Evolutionary conservation across 2,888 invertebrate species (phyloP), one percentile per base, ranked within the genome.

Genomic region (Lissocephala sabroskyi): DNA sequence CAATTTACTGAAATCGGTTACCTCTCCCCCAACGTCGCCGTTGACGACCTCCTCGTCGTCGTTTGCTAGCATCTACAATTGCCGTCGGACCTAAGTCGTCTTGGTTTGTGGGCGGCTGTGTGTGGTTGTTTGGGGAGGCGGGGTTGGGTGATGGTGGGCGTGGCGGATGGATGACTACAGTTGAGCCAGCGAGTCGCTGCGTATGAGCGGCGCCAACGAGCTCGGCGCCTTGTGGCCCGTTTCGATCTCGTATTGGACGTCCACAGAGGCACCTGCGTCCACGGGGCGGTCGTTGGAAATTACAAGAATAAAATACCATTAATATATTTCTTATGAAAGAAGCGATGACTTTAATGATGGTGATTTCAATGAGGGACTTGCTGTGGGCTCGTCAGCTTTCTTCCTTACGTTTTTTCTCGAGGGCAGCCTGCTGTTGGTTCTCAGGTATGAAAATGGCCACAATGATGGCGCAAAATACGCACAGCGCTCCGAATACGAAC

Each of bases 401-500:
- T 33, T 48, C 73, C 86, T 86, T 86, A 89, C 89, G 88, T 85
- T 90, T 90, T 85, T 86, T 88, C 80, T 88, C 86, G 86, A 88
- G 49, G 81, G 84, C 68, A 68, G 84, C 85, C 79, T 86, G 65
- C 56, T 86, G 86, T n/a, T n/a, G n/a, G 49, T 89, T 88, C 81
- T 92, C 92, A 18, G 93, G 92, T 85, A 95, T 91, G 86, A 94
- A 95, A 40, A 93, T 90, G 43, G 95, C 94, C 75, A 98, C 97
- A 73, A 98, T 86, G 73, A 99, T 89, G 53, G 98, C 98, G 84
- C 96, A 92, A 76, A 98, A 92, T 65, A 98, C 98, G 85, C 99
- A 89, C 82, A 98, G 88, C 45, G 98, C 97, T 53, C 99, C 99
- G 85, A 98, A 94, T 57, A 98, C 95, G 86, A 99, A 99, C 10